phyloP scores from a whole-genome alignment of 1,140 invertebrate species.

The Drosophila triauraria region DNA sequence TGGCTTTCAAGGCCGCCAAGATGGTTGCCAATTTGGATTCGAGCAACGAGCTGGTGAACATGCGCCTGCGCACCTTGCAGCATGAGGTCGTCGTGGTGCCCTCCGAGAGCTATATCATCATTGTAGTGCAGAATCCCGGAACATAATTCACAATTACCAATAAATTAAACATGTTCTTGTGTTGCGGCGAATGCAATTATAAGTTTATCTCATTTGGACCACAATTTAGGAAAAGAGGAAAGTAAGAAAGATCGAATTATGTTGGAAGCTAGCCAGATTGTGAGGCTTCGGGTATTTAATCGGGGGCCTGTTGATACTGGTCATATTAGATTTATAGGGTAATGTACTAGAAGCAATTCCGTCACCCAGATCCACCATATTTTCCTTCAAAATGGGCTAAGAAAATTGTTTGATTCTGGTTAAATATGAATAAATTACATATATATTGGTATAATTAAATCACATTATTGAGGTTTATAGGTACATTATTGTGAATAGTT shows the following conservation, averaged over 20 bases:
- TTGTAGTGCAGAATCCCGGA: constrained; percentile 89
- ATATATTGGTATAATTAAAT: constrained; percentile 19
- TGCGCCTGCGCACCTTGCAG: constrained; percentile 95
- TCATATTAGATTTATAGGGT: too few species aligned
- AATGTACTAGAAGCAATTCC: too few species aligned
- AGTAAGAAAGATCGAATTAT: too few species aligned
- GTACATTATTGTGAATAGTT: neutral
- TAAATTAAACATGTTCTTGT: neutral
- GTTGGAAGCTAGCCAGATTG: neutral
- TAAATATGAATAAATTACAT: neutral
- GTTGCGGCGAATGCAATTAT: neutral
- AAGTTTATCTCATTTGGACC: neutral
- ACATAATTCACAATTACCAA: constrained; percentile 69
- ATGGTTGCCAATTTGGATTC: constrained; percentile 91
- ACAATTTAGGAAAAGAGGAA: too few species aligned
- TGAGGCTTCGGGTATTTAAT: neutral
- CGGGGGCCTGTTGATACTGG: too few species aligned
- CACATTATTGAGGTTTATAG: constrained; percentile 1
- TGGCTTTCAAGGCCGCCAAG: constrained; percentile 89
- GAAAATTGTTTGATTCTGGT: neutral
- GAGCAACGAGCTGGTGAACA: constrained; percentile 91
- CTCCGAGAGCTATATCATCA: constrained; percentile 89
- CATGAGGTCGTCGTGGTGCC: constrained; percentile 97
- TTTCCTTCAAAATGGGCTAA: neutral
- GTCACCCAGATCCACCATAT: too few species aligned